Percentiles rank a stretch among this genome's conserved stretches.
Conservation (phyloP, 2,888 invertebrate genomes). For the Rhopalosiphum nymphaeae region DNA sequence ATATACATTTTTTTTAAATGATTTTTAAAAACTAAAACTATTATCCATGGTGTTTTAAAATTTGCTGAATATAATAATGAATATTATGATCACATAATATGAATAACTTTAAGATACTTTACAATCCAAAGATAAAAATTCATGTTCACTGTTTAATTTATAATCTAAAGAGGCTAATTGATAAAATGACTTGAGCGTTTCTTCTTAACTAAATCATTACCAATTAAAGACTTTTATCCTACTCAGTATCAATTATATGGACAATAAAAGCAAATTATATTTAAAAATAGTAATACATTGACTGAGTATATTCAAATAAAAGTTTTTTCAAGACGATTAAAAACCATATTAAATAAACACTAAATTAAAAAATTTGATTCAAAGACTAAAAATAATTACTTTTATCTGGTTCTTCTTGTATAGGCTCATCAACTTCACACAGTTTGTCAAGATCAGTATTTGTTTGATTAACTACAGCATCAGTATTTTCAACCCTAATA, state of each 20-base stretch:
- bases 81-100: background rate
- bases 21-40: background rate
- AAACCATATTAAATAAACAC: background rate
- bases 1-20: background rate
- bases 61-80: background rate
- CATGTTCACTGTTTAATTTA: background rate
- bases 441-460: conserved; percentile 7
- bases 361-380: background rate
- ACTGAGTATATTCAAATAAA: background rate
- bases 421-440: conserved; percentile 21
- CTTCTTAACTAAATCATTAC: background rate
- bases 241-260: background rate
- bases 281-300: background rate
- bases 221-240: background rate
- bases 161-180: background rate
- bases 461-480: background rate
- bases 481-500: background rate
- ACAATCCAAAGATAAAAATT: background rate
- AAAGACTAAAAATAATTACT: conserved; percentile 30
- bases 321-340: background rate
- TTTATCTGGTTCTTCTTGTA: conserved; percentile 35
- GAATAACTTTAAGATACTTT: background rate
- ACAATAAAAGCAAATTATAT: background rate
- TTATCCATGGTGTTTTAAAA: background rate
- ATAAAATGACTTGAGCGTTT: background rate